Evolutionary conservation across 2,888 invertebrate species (phyloP).

Genomic region (Troglohyphantes excavatus): DNA sequence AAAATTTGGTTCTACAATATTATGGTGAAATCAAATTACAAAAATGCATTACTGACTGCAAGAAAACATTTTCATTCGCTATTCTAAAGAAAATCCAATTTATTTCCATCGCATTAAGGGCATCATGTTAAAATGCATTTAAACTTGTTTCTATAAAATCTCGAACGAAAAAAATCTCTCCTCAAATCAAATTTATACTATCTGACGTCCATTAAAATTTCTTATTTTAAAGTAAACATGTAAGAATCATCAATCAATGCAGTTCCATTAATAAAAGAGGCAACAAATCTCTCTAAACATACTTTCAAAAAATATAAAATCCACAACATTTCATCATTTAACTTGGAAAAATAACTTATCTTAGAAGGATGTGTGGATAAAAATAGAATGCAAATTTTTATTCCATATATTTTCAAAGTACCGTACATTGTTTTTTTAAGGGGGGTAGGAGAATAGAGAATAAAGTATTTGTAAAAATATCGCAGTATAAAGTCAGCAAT

Average conservation of each 20-base stretch:
- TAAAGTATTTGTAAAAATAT: slow-evolving; percentile 4
- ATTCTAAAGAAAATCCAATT: not conserved
- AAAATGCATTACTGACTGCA: not conserved
- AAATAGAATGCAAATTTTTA: not conserved
- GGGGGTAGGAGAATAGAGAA: no score
- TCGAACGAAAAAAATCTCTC: not conserved
- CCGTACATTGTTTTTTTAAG: not conserved
- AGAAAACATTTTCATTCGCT: not conserved
- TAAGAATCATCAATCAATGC: not conserved
- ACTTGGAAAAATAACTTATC: not conserved
- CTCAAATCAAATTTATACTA: not conserved
- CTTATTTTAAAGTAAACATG: not conserved
- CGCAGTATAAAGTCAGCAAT: not conserved
- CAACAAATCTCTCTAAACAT: not conserved
- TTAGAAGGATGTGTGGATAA: not conserved
- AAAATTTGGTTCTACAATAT: no score
- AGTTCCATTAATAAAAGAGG: not conserved
- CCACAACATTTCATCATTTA: not conserved
- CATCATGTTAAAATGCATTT: not conserved
- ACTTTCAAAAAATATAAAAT: not conserved
- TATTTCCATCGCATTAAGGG: not conserved
- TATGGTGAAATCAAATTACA: not conserved
- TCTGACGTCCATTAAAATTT: not conserved
- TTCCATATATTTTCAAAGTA: not conserved
- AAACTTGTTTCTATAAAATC: not conserved